These are phyloP conservation scores for Paramisgurnus dabryanus DNA, from an alignment of 2,113 vertebrate species.

Conservation along the genomic window DNA sequence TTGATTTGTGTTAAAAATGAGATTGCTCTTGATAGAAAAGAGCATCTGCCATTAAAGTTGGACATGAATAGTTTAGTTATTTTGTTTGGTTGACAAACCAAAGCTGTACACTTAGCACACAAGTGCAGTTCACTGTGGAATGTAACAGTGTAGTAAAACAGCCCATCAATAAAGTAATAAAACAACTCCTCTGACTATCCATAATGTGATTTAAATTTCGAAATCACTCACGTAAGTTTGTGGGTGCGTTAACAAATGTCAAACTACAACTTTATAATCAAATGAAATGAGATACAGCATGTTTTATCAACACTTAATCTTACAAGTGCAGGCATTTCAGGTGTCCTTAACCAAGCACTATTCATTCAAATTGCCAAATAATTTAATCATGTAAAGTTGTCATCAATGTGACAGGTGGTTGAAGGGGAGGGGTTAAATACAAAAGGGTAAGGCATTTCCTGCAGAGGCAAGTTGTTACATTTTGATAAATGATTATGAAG, in stretches of 20 bases:
- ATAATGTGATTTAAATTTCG: not conserved
- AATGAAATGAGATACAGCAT: not conserved
- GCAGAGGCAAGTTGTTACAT: no score
- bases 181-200: not conserved
- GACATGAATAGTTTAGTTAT: not conserved
- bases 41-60: not conserved
- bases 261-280: not conserved
- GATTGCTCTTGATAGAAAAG: not conserved
- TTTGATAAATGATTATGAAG: no score
- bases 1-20: not conserved
- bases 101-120: constrained; percentile 40
- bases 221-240: not conserved
- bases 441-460: no score
- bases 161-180: constrained; percentile 37
- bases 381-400: no score
- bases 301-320: not conserved
- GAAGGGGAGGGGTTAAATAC: no score
- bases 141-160: constrained; percentile 64
- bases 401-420: no score
- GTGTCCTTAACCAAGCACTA: no score
- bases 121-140: constrained; percentile 52
- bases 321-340: not conserved
- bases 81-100: constrained; percentile 9
- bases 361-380: no score
- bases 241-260: not conserved